These are phyloP conservation scores for Chymomyza amoena DNA, from an alignment of 2,888 invertebrate species.

Conservation along the genomic window DNA sequence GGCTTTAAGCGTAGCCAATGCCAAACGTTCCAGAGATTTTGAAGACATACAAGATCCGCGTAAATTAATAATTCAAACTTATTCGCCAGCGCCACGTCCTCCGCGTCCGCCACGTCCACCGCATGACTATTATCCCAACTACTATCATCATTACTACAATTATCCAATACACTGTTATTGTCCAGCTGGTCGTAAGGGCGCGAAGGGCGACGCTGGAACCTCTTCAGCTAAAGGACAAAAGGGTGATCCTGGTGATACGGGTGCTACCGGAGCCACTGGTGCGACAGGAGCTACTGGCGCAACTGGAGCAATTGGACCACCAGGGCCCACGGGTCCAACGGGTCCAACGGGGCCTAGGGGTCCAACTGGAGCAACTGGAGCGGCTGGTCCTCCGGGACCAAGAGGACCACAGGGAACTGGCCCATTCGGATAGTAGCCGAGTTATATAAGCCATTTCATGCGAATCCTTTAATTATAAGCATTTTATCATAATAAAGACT, in stretches of 20 bases:
- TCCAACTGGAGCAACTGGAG: not conserved
- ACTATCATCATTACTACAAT: not conserved
- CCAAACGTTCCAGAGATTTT: not conserved
- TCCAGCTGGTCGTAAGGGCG: constrained; percentile 24
- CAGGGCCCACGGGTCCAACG: constrained; percentile 10
- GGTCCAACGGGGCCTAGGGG: not conserved
- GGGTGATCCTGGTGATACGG: constrained; percentile 15
- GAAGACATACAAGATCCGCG: not conserved
- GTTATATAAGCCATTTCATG: no score
- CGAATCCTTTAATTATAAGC: not conserved
- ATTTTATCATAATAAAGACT: not conserved
- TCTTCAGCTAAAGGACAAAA: not conserved
- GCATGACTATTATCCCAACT: constrained; percentile 21
- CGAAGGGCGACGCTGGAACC: not conserved
- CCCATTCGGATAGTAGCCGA: not conserved
- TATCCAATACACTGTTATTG: constrained; percentile 23
- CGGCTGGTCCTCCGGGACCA: not conserved
- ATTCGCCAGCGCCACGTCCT: not conserved
- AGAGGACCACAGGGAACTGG: not conserved
- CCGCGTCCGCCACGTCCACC: constrained; percentile 2
- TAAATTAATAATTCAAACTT: not conserved
- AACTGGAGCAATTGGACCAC: constrained; percentile 26
- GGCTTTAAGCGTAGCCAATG: not conserved
- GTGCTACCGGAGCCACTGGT: constrained; percentile 13
- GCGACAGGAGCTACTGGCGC: constrained; percentile 25